Conservation (phyloP, 2,797 vertebrate genomes). For the Vespertilio murinus region DNA sequence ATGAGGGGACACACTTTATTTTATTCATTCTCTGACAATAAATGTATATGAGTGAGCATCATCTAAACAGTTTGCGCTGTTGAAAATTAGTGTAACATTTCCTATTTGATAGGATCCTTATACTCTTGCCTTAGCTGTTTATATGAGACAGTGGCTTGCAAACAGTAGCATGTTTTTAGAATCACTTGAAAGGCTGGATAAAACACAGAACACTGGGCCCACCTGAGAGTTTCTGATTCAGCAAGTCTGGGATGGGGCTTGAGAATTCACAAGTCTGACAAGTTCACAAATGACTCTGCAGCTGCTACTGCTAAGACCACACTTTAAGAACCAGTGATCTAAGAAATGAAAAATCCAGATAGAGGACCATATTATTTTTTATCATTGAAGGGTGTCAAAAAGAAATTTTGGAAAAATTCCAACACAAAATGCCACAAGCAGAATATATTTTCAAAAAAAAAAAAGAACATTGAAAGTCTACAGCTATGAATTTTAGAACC, state of each 20-base stretch:
- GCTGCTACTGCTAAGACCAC: background rate
- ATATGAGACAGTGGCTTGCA: background rate
- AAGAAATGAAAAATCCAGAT: conserved; percentile 43
- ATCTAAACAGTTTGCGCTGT: background rate
- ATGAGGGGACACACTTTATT: background rate
- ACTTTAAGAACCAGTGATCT: conserved; percentile 11
- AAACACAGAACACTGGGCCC: background rate
- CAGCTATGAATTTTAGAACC: background rate
- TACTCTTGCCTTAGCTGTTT: background rate
- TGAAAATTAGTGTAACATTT: background rate
- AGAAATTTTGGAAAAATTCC: background rate
- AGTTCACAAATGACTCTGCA: background rate
- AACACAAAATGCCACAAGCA: background rate
- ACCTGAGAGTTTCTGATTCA: background rate
- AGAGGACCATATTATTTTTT: background rate
- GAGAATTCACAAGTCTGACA: background rate
- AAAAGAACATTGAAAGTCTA: background rate
- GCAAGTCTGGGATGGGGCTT: background rate
- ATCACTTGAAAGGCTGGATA: background rate
- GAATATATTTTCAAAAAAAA: background rate
- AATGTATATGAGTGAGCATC: background rate
- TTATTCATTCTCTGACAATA: background rate
- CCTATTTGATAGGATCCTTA: background rate
- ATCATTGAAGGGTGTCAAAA: background rate
- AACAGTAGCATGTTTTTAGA: background rate